A percentile compares a stretch with the other conserved stretches of the same genome.
These are phyloP conservation scores for Serrognathus titanus DNA, from an alignment of 2,888 invertebrate species.

Conservation along the genomic window DNA sequence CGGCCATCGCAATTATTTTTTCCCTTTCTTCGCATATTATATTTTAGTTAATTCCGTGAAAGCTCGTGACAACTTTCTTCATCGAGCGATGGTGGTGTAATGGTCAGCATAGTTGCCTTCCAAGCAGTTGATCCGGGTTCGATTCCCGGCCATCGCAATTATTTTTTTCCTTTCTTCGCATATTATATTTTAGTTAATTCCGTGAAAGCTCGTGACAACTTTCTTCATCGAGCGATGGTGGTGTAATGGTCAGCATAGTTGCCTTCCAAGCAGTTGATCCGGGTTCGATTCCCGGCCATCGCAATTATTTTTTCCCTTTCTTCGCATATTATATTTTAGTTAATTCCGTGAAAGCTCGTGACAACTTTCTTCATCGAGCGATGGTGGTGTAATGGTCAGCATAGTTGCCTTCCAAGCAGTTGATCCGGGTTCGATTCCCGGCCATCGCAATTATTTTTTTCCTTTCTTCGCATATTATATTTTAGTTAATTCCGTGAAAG, in stretches of 20 bases:
- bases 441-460: slow-evolving; percentile 33
- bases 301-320: neutral
- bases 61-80: too few species aligned
- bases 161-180: slow-evolving; percentile 3
- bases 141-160: slow-evolving; percentile 46
- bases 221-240: slow-evolving; percentile 7
- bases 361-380: neutral
- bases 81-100: slow-evolving; percentile 36
- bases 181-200: too few species aligned
- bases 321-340: neutral
- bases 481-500: too few species aligned
- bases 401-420: slow-evolving; percentile 52
- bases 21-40: too few species aligned
- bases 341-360: too few species aligned
- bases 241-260: slow-evolving; percentile 51
- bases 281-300: slow-evolving; percentile 51
- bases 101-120: slow-evolving; percentile 51
- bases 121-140: slow-evolving; percentile 52
- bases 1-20: slow-evolving; percentile 38
- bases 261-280: slow-evolving; percentile 52
- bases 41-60: too few species aligned
- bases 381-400: slow-evolving; percentile 47
- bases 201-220: too few species aligned
- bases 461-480: too few species aligned
- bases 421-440: slow-evolving; percentile 52